phyloP scores from a whole-genome alignment of 1,140 invertebrate genomes.

The Drosophila sp. region DNA sequence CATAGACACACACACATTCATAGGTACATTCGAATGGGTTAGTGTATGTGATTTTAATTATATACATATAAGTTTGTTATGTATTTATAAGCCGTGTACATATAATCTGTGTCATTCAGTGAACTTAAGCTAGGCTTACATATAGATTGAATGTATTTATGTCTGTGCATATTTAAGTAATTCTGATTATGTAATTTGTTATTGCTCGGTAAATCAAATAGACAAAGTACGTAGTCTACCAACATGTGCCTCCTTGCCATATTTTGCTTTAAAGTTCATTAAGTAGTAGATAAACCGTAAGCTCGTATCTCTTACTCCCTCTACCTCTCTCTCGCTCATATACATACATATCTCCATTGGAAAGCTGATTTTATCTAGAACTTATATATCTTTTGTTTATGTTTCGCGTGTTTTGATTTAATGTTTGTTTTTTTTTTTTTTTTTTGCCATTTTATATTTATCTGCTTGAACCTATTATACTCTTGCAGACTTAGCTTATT shows the following conservation, averaged over 20 bases:
- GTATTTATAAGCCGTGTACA: conserved; percentile 1
- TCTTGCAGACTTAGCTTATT: neutral
- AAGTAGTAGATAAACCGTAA: conserved; percentile 1
- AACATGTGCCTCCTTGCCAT: neutral
- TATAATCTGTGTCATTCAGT: conserved; percentile 8
- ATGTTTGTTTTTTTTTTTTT: conserved; percentile 26
- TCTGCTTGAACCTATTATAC: conserved; percentile 5
- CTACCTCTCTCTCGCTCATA: neutral
- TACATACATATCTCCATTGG: conserved; percentile 1
- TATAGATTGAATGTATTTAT: neutral
- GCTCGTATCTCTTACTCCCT: neutral
- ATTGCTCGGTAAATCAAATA: conserved; percentile 5
- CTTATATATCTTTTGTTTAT: conserved; percentile 1
- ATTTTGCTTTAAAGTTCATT: neutral
- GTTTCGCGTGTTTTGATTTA: conserved; percentile 29
- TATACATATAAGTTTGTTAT: neutral
- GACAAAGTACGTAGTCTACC: neutral
- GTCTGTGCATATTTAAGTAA: conserved; percentile 5
- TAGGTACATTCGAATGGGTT: conserved; percentile 1
- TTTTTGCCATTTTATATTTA: conserved; percentile 8
- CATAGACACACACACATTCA: conserved; percentile 12
- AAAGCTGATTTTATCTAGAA: neutral
- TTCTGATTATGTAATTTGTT: conserved; percentile 2
- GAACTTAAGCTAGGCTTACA: neutral
- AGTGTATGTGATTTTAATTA: neutral